Evolutionary conservation across 2,797 vertebrate species (phyloP), one percentile per base, ranked within the genome.

Genomic region (Percopsis omiscomaycus): DNA sequence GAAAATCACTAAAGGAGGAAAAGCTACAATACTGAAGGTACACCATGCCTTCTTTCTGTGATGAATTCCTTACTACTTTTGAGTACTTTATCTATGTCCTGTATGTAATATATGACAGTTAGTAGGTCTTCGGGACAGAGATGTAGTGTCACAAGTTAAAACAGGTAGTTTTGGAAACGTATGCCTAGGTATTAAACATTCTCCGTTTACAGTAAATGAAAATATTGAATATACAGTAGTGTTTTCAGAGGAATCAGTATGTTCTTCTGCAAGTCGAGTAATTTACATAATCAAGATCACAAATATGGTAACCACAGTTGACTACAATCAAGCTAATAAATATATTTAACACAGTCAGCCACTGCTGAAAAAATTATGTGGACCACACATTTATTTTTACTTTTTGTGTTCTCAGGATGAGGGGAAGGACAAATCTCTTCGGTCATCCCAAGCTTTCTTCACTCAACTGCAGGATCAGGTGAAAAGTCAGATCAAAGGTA

Each of bases 381-480:
- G 53, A 29, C 29, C 12, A 55, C 53, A 29, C 9, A 30, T 16
- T 8, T 15, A 37, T 37, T 37, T 5, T 9, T 5, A 9, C 37
- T 37, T 37, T 37, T 37, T 37, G 37, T 37, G 37, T 5, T 9
- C 37, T 37, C 89, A 99, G 98, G 94, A 99, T 28, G 95, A 97
- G 72, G 96, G 96, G 22, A 96, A 97, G 88, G 95, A 98, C 85
- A 98, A 96, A 72, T 93, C 92, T 46, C 87, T 99, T 68, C 94
- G 93, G 13, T 99, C 98, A 0, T 99, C 97, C 61, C 94, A 94
- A 59, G 94, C 96, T 0, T 99, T 99, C 92, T 99, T 99, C 86
- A 95, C 96, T 55, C 92, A 97, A 75, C 89, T 99, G 57, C 96
- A 99, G 90, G 96, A 99, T 84, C 96, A 98, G 89, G 96, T 98